Base-by-base conservation (phyloP, 2,888 invertebrate genomes). In the Mamestra brassicae region DNA sequence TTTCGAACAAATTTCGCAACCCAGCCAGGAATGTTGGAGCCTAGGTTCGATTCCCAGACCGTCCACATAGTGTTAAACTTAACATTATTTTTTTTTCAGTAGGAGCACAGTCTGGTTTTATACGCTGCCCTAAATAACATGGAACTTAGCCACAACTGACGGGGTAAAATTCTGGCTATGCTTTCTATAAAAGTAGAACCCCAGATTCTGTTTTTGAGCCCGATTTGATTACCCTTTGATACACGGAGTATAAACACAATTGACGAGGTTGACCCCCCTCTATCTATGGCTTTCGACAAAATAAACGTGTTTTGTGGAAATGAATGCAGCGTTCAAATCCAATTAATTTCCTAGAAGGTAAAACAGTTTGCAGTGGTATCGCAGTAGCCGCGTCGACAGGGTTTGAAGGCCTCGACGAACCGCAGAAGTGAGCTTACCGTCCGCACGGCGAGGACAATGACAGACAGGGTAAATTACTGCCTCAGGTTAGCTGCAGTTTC, bases 381-480 rank as follows among this genome's bases (percentile, higher is more conserved):
- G 54, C 38, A 65, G 47, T 55, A 72, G 57, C 7, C 47, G 54
- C 58, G 61, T 60, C 54, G 71, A 68, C 67, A 77, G 57, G 57
- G 57, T 62, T 76, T 62, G 66, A 81, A 81, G 66, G 58, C 55
- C 13, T 26, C 2, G 55, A 67, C 74, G 66, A 68, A 82, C 78
- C 78, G 38, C 74, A 71, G 61, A 64, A 74, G 58, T 68, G 78
- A 78, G 54, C 47, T 76, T 81, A 76, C 54, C 47, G 52, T 65
- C 50, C 26, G 61, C 47, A n/a, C 78, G 17, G 67, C 34, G 71
- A 69, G 62, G 72, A 68, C 64, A 50, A 57, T 34, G 58, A 60
- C 65, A 38, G 71, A 76, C 75, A 72, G 62, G 50, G 55, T 71
- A 73, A 82, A 71, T 79, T 78, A 74, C 79, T 72, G 72, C 55